Conservation (phyloP, 2,113 vertebrate genomes). For the Triplophysa dalaica region DNA sequence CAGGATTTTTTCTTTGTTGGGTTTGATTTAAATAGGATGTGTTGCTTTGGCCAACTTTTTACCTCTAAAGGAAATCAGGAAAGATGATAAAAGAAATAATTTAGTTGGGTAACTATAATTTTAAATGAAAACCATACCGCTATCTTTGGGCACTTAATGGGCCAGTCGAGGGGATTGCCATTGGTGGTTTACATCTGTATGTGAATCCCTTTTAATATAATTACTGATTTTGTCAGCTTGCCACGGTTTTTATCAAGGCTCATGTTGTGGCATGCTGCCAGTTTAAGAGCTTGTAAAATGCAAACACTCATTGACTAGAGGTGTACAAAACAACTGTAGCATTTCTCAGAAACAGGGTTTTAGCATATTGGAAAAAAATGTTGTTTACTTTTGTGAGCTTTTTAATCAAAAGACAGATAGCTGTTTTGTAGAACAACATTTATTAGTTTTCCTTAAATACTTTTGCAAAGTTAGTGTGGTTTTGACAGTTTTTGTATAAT, state of each 20-base stretch:
- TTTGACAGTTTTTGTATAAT: too few relatives aligned
- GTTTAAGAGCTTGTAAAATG: background rate
- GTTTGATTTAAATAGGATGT: background rate
- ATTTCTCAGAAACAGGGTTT: background rate
- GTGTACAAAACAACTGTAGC: background rate
- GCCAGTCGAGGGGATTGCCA: background rate
- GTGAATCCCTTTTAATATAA: slow-evolving; percentile 3
- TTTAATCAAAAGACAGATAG: background rate
- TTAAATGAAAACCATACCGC: background rate
- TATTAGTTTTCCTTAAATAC: too few relatives aligned
- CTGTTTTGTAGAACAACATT: background rate
- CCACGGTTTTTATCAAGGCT: slow-evolving; percentile 16
- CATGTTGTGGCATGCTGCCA: slow-evolving; percentile 10
- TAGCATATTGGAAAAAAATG: background rate
- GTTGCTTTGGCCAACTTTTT: background rate
- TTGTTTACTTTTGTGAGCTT: background rate
- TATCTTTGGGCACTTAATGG: background rate
- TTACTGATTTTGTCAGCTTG: slow-evolving; percentile 21
- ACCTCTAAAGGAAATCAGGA: too few relatives aligned
- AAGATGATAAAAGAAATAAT: too few relatives aligned
- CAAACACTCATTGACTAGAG: slow-evolving; percentile 8
- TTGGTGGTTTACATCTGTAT: background rate
- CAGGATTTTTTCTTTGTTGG: background rate
- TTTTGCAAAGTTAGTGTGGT: too few relatives aligned
- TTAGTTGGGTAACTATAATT: background rate